These are phyloP conservation scores for Eristalis intricaria DNA, from an alignment of 2,888 invertebrate species.

Conservation along the genomic window DNA sequence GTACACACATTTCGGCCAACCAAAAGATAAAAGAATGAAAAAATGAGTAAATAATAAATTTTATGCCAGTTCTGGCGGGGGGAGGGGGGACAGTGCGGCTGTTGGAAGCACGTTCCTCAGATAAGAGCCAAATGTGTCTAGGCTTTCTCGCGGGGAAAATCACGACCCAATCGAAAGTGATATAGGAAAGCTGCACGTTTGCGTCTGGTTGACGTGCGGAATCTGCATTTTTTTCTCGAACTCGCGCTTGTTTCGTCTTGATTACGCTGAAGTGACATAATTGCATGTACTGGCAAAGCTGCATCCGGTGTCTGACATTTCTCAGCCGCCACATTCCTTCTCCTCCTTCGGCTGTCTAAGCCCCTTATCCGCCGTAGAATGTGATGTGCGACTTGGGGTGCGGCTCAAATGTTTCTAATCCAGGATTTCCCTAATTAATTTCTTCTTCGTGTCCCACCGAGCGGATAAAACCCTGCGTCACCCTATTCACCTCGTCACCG, in stretches of 20 bases:
- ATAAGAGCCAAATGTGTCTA: slow-evolving; percentile 23
- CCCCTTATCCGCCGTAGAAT: not conserved
- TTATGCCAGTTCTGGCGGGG: not conserved
- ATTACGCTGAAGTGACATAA: too few species aligned
- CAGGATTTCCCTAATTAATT: not conserved
- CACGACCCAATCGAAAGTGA: not conserved
- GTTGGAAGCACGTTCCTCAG: slow-evolving; percentile 16
- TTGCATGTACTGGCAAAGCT: too few species aligned
- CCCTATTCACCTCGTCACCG: not conserved
- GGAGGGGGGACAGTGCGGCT: too few species aligned
- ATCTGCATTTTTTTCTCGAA: not conserved
- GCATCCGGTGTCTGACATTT: too few species aligned
- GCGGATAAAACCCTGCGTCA: not conserved
- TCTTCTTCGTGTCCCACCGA: not conserved
- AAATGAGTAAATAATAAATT: slow-evolving; percentile 12
- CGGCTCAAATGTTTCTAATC: not conserved
- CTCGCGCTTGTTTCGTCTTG: too few species aligned
- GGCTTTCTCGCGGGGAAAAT: slow-evolving; percentile 8
- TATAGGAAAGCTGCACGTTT: slow-evolving; percentile 5
- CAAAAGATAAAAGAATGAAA: not conserved
- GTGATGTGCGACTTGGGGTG: not conserved
- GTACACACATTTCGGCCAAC: slow-evolving; percentile 2
- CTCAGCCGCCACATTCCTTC: too few species aligned
- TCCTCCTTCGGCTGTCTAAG: not conserved
- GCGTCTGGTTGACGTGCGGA: not conserved